Conservation (phyloP, 92 coral and sea anemone genomes). For the Epizoanthus ramosus region DNA sequence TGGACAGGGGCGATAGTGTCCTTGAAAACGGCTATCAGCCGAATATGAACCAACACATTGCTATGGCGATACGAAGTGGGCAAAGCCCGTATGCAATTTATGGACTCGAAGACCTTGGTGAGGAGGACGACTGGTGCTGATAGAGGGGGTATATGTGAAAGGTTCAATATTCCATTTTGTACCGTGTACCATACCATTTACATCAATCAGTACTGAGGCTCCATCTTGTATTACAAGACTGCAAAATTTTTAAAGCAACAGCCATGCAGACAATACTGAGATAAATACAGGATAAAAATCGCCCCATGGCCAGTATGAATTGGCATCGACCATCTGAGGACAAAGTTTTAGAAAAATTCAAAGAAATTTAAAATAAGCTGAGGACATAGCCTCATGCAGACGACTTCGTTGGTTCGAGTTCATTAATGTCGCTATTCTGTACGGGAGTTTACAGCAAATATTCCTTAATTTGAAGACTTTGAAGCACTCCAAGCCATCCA, state of each 20-base stretch:
- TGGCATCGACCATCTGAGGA: not conserved
- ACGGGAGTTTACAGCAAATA: conserved; percentile 4
- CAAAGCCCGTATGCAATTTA: conserved; percentile 98
- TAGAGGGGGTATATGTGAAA: not conserved
- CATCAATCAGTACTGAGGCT: conserved; percentile 2
- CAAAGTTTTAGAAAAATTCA: conserved; percentile 18
- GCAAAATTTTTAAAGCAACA: no score
- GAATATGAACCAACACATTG: conserved; percentile 98
- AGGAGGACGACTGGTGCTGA: conserved; percentile 98
- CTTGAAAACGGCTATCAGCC: conserved; percentile 97
- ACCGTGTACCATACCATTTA: conserved; percentile 7
- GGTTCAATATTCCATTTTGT: conserved; percentile 16
- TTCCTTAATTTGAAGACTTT: conserved; percentile 1
- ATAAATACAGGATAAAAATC: not conserved
- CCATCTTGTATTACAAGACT: conserved; percentile 2
- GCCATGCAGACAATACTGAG: not conserved
- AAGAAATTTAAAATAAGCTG: conserved; percentile 12
- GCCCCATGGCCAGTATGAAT: not conserved
- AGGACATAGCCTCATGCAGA: not conserved
- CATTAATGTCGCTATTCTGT: conserved; percentile 1
- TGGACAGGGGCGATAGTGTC: conserved; percentile 87
- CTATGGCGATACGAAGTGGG: conserved; percentile 99
- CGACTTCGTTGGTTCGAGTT: no score
- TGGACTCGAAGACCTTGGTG: conserved; percentile 95
- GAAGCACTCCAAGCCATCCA: not conserved